A percentile compares a stretch with the other conserved stretches of the same genome.
These are phyloP conservation scores for Halesus radiatus DNA, from an alignment of 1,140 invertebrate genomes.

Conservation along the genomic window DNA sequence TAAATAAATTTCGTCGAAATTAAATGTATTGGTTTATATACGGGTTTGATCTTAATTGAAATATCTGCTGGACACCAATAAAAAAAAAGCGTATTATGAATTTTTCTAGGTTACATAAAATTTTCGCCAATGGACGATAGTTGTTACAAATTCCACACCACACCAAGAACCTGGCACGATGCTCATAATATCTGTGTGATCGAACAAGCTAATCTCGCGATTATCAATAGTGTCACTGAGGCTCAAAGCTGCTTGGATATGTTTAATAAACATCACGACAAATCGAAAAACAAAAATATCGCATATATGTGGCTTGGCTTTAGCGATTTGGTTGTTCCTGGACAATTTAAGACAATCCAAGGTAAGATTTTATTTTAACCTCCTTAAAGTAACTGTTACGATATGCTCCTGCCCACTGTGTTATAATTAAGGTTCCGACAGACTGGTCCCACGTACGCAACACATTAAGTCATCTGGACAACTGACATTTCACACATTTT, in stretches of 20 bases:
- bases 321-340: background rate
- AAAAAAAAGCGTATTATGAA: too few species aligned
- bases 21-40: too few species aligned
- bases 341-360: background rate
- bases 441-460: too few species aligned
- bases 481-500: too few species aligned
- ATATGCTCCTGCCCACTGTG: too few species aligned
- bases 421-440: too few species aligned
- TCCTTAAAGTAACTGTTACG: background rate
- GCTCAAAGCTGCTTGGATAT: background rate
- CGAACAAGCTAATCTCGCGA: background rate
- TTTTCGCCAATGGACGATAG: too few species aligned
- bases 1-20: too few species aligned
- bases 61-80: too few species aligned
- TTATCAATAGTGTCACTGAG: background rate
- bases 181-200: background rate
- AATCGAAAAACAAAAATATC: background rate
- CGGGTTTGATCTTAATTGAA: too few species aligned
- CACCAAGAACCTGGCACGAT: background rate
- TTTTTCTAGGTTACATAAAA: background rate
- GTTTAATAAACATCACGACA: background rate
- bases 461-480: too few species aligned
- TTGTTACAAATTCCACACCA: conserved; percentile 8
- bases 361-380: background rate
- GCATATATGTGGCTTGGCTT: background rate